Evolutionary conservation across 2,888 invertebrate species (phyloP).

Genomic region (Autographa pulchrina): DNA sequence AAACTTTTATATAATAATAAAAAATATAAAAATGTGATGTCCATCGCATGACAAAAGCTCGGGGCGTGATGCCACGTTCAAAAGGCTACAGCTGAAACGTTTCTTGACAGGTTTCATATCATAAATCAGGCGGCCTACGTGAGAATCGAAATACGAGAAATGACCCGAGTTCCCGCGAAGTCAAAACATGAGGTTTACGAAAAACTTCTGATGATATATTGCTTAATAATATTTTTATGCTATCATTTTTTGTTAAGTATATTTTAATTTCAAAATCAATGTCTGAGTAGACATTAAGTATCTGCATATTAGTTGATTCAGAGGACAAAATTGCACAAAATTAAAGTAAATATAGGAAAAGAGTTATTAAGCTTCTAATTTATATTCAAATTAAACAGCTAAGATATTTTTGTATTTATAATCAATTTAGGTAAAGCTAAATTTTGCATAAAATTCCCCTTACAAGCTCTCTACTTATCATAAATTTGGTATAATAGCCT

Average conservation of each 20-base stretch:
- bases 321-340: too few relatives aligned
- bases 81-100: conserved; percentile 58
- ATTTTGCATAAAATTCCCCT: not conserved
- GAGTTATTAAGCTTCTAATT: too few relatives aligned
- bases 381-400: too few relatives aligned
- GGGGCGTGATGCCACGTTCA: conserved; percentile 64
- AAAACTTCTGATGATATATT: conserved; percentile 20
- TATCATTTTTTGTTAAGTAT: not conserved
- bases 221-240: not conserved
- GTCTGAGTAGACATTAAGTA: too few relatives aligned
- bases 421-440: too few relatives aligned
- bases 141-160: conserved; percentile 67
- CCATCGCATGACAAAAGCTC: conserved; percentile 61
- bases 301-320: too few relatives aligned
- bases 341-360: too few relatives aligned
- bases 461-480: not conserved
- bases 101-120: conserved; percentile 60
- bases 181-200: conserved; percentile 56
- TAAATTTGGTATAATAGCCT: not conserved
- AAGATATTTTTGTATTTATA: too few relatives aligned
- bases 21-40: conserved; percentile 57
- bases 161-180: conserved; percentile 70
- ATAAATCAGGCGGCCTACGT: conserved; percentile 72
- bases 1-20: conserved; percentile 22
- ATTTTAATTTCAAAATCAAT: not conserved